Percentiles rank a stretch among this genome's conserved stretches.
phyloP scores from a whole-genome alignment of 2,888 invertebrate genomes.

The Drosophila austrosaltans region DNA sequence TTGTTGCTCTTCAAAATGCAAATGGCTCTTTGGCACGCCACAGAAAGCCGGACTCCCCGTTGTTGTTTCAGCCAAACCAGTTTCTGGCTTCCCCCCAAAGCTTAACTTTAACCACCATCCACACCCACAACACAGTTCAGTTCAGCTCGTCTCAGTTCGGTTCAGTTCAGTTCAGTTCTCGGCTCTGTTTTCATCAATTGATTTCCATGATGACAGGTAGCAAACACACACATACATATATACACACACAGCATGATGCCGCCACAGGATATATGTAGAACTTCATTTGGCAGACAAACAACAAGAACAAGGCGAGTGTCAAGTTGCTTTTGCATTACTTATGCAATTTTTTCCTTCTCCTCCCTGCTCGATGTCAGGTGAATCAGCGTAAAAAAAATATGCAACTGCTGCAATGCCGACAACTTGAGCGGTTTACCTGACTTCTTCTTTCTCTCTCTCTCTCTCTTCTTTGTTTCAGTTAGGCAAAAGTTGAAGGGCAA shows the following conservation, averaged over 20 bases:
- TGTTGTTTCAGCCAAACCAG: too few species aligned
- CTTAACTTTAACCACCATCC: slow-evolving; percentile 26
- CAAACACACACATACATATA: slow-evolving; percentile 28
- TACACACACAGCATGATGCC: slow-evolving; percentile 41
- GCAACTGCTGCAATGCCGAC: slow-evolving; percentile 12
- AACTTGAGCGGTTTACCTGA: slow-evolving; percentile 5
- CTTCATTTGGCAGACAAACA: slow-evolving; percentile 56
- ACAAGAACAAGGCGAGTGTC: slow-evolving; percentile 51
- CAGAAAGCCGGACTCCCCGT: slow-evolving; percentile 13
- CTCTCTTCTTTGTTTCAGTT: slow-evolving; percentile 14
- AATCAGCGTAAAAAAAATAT: slow-evolving; percentile 10
- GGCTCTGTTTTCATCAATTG: slow-evolving; percentile 58
- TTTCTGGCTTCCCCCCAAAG: too few species aligned
- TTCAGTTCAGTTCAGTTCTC: slow-evolving; percentile 13
- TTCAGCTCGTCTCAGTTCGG: neutral
- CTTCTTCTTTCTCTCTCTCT: neutral
- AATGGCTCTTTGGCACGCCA: slow-evolving; percentile 74
- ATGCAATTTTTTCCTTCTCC: slow-evolving; percentile 44
- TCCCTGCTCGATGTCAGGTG: slow-evolving; percentile 43
- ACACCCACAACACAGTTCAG: neutral
- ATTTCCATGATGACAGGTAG: slow-evolving; percentile 66
- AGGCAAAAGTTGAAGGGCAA: slow-evolving; percentile 57
- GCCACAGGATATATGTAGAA: slow-evolving; percentile 18
- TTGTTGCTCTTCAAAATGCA: slow-evolving; percentile 68
- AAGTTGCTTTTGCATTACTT: slow-evolving; percentile 59